Evolutionary conservation across 2,888 invertebrate species (phyloP).

Genomic region (Cerceris rybyensis): DNA sequence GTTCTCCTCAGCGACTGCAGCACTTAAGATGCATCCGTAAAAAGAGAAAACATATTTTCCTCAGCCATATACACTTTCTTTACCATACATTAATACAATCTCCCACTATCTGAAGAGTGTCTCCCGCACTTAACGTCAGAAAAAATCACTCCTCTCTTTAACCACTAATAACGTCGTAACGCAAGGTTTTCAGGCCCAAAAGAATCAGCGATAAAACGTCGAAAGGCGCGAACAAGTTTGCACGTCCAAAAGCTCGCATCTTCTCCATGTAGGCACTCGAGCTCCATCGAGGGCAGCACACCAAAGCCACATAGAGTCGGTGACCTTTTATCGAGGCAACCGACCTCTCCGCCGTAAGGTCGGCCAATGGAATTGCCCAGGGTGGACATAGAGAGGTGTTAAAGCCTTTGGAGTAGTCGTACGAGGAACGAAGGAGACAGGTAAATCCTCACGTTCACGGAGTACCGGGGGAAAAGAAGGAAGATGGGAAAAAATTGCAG

Average conservation of each 20-base stretch:
- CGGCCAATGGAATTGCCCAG: slow-evolving; percentile 40
- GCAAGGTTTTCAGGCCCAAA: too few species aligned
- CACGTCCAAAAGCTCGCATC: slow-evolving; percentile 20
- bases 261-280: not conserved
- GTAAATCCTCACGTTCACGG: slow-evolving; percentile 42
- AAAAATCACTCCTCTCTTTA: too few species aligned
- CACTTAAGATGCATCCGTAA: too few species aligned
- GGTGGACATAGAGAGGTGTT: slow-evolving; percentile 36
- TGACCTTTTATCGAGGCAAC: slow-evolving; percentile 64
- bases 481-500: slow-evolving; percentile 29
- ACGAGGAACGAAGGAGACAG: slow-evolving; percentile 36
- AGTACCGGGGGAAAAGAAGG: slow-evolving; percentile 25
- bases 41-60: too few species aligned
- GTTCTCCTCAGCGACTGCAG: too few species aligned
- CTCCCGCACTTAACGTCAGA: too few species aligned
- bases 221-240: slow-evolving; percentile 17
- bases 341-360: slow-evolving; percentile 55
- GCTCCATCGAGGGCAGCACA: slow-evolving; percentile 6
- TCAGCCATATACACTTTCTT: too few species aligned
- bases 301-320: slow-evolving; percentile 51
- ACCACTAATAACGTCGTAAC: too few species aligned
- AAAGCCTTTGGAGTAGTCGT: slow-evolving; percentile 38
- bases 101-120: too few species aligned
- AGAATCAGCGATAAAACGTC: slow-evolving; percentile 21
- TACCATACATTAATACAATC: too few species aligned